These are phyloP conservation scores for Scaptomyza caliginosa DNA, from an alignment of 2,888 invertebrate species.

Conservation along the genomic window DNA sequence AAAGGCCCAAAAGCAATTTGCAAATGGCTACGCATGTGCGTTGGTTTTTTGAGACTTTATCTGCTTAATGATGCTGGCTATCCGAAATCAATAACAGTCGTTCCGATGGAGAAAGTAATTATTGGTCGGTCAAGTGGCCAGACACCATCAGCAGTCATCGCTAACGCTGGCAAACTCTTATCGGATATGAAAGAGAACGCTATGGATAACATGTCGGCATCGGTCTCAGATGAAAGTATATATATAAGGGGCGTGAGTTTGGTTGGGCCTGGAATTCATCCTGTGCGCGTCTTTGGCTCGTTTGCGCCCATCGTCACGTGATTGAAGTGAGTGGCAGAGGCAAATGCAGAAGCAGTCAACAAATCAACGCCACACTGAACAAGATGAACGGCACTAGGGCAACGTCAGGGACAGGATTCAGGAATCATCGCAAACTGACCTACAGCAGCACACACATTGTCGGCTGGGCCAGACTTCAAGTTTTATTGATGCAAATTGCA, in stretches of 20 bases:
- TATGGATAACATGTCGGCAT: conserved; percentile 40
- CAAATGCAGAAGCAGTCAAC: conserved; percentile 74
- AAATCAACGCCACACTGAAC: conserved; percentile 63
- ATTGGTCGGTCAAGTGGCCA: conserved; percentile 63
- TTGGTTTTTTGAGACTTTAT: conserved; percentile 50
- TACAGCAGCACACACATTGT: conserved; percentile 61
- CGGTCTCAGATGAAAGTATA: conserved; percentile 63
- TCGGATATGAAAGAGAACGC: conserved; percentile 52
- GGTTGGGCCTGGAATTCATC: conserved; percentile 47
- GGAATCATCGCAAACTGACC: conserved; percentile 62
- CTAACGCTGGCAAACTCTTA: conserved; percentile 29
- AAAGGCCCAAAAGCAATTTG: conserved; percentile 60
- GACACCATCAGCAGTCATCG: conserved; percentile 27
- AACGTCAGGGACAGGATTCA: conserved; percentile 20
- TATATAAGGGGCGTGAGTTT: conserved; percentile 44
- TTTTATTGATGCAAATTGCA: conserved; percentile 79
- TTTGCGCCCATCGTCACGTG: conserved; percentile 73
- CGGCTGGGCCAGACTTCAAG: conserved; percentile 38
- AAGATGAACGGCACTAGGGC: conserved; percentile 54
- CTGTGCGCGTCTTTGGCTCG: conserved; percentile 36
- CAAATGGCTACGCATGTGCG: conserved; percentile 56
- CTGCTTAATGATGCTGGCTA: conserved; percentile 68
- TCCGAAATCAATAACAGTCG: conserved; percentile 73
- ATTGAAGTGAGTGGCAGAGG: conserved; percentile 50
- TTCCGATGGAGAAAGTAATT: conserved; percentile 72